phyloP scores from a whole-genome alignment of 1,140 invertebrate genomes.

The Saxidomus purpurata region DNA sequence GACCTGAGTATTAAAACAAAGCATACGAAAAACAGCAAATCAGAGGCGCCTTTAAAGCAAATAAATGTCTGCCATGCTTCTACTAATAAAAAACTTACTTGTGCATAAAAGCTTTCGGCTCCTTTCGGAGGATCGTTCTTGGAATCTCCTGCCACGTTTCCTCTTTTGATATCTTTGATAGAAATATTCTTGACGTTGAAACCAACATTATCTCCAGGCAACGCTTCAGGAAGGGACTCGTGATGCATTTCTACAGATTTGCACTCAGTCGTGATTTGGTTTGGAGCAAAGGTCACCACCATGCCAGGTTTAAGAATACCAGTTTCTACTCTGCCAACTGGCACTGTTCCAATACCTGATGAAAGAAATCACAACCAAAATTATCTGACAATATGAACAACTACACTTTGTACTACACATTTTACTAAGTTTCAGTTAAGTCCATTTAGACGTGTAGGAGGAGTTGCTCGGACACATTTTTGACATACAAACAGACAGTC shows the following conservation, averaged over 20 bases:
- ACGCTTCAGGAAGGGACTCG: conserved; percentile 97
- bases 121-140: conserved; percentile 98
- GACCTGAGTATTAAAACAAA: too few relatives aligned
- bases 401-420: too few relatives aligned
- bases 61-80: too few relatives aligned
- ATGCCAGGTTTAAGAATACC: conserved; percentile 99
- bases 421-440: too few relatives aligned
- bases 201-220: conserved; percentile 99
- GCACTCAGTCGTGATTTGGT: conserved; percentile 98
- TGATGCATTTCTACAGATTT: conserved; percentile 99
- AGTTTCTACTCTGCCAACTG: conserved; percentile 99
- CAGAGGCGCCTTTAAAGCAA: too few relatives aligned
- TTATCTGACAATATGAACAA: too few relatives aligned
- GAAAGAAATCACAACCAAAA: too few relatives aligned
- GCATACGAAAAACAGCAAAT: too few relatives aligned
- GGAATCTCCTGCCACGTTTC: conserved; percentile 98
- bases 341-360: conserved; percentile 98
- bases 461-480: too few relatives aligned
- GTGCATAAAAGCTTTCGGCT: conserved; percentile 89
- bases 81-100: conserved; percentile 70
- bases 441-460: too few relatives aligned
- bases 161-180: conserved; percentile 98
- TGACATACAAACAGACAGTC: too few relatives aligned
- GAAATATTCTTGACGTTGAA: conserved; percentile 99
- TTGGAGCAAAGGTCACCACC: conserved; percentile 98